A percentile compares a stretch with the other conserved stretches of the same genome.
phyloP scores from a whole-genome alignment of 2,888 invertebrate genomes.

The Troides helena region DNA sequence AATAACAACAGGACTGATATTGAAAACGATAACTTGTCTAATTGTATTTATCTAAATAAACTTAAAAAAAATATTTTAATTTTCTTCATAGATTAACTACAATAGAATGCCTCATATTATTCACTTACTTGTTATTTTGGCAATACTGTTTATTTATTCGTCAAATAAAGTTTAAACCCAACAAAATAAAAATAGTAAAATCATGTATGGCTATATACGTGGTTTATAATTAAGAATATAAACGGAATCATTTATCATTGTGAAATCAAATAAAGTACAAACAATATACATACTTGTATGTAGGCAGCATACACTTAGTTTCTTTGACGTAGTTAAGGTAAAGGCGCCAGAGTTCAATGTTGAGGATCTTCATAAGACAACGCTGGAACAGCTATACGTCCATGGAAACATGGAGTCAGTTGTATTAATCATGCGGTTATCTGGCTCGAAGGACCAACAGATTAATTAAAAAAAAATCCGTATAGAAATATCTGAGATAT shows the following conservation, averaged over 20 bases:
- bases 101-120: no score
- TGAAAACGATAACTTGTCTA: no score
- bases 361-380: slow-evolving; percentile 98
- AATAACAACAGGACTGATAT: no score
- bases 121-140: no score
- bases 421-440: slow-evolving; percentile 9
- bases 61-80: no score
- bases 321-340: slow-evolving; percentile 99
- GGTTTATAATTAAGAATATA: no score
- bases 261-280: neutral
- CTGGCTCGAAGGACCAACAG: slow-evolving; percentile 6
- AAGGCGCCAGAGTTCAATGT: slow-evolving; percentile 99
- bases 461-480: neutral
- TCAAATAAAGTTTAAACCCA: no score
- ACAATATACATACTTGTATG: slow-evolving; percentile 89
- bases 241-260: neutral
- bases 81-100: no score
- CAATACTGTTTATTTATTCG: no score
- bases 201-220: no score
- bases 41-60: no score
- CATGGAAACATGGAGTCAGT: slow-evolving; percentile 21
- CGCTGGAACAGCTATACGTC: slow-evolving; percentile 93
- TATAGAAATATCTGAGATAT: neutral
- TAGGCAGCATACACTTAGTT: slow-evolving; percentile 94
- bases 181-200: no score